Evolutionary conservation across 2,797 vertebrate genomes (phyloP).

Genomic region (Cheirogaleus major): DNA sequence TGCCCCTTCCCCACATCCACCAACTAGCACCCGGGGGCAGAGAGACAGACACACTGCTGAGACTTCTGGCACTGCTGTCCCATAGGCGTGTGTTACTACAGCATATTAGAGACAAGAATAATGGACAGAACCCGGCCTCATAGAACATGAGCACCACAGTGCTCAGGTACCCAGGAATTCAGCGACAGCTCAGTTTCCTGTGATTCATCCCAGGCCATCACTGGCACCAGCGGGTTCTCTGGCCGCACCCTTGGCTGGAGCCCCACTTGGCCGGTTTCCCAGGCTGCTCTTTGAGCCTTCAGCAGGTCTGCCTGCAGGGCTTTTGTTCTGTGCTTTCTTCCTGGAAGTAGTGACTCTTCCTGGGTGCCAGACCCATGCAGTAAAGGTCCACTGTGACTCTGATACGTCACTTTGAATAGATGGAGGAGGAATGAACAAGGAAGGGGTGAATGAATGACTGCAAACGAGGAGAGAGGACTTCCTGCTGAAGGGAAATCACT

Average conservation of each 20-base stretch:
- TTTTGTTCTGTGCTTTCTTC: neutral
- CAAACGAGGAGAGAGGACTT: neutral
- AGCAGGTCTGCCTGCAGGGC: neutral
- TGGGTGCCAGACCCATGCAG: neutral
- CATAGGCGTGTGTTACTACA: neutral
- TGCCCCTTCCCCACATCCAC: neutral
- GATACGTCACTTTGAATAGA: neutral
- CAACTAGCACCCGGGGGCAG: neutral
- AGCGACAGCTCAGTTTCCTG: neutral
- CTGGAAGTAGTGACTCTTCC: neutral
- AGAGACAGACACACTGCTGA: neutral
- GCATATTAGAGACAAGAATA: neutral
- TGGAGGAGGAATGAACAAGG: neutral
- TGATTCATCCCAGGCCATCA: neutral
- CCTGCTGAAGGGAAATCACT: neutral
- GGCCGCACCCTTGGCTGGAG: conserved; percentile 47
- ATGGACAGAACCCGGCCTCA: neutral
- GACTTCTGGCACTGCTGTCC: neutral
- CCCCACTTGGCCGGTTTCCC: conserved; percentile 42
- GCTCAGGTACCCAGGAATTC: neutral
- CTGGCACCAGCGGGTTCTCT: neutral
- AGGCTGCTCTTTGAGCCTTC: neutral
- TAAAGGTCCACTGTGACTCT: neutral
- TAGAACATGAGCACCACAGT: neutral
- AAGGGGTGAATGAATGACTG: neutral